These are phyloP conservation scores for Metridium senile DNA, from an alignment of 92 coral and sea anemone species.

Conservation along the genomic window DNA sequence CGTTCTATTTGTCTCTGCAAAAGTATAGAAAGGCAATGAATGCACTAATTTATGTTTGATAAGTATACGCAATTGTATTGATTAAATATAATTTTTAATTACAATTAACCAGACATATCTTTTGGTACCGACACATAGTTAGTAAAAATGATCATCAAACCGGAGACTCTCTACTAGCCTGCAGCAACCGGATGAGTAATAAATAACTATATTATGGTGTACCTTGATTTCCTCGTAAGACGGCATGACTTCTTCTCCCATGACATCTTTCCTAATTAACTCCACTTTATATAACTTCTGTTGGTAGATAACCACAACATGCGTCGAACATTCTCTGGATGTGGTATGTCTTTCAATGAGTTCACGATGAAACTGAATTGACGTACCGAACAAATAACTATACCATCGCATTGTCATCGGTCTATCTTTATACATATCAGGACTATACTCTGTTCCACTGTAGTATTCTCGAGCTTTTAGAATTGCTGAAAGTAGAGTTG, in stretches of 20 bases:
- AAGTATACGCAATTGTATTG: too few species aligned
- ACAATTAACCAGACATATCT: too few species aligned
- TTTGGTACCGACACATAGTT: too few species aligned
- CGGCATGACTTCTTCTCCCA: conserved; percentile 59
- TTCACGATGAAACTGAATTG: conserved; percentile 55
- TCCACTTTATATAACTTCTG: conserved; percentile 46
- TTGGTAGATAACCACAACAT: conserved; percentile 49
- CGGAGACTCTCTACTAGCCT: too few species aligned
- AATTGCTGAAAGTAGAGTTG: conserved; percentile 47
- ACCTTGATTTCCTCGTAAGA: conserved; percentile 61
- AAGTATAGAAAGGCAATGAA: background rate
- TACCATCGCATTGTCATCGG: conserved; percentile 65
- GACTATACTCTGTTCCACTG: conserved; percentile 4
- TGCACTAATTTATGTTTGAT: background rate
- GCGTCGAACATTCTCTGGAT: conserved; percentile 41
- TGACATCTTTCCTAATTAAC: conserved; percentile 29
- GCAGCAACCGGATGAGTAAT: too few species aligned
- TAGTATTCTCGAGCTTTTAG: conserved; percentile 43
- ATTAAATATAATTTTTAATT: too few species aligned
- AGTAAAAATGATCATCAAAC: too few species aligned
- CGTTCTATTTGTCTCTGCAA: conserved; percentile 49
- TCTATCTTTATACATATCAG: conserved; percentile 45
- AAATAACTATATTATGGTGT: background rate
- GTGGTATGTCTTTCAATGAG: conserved; percentile 47
- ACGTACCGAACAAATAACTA: conserved; percentile 50